Evolutionary conservation across 2,113 vertebrate species (phyloP).

Genomic region (Fregata magnificens): DNA sequence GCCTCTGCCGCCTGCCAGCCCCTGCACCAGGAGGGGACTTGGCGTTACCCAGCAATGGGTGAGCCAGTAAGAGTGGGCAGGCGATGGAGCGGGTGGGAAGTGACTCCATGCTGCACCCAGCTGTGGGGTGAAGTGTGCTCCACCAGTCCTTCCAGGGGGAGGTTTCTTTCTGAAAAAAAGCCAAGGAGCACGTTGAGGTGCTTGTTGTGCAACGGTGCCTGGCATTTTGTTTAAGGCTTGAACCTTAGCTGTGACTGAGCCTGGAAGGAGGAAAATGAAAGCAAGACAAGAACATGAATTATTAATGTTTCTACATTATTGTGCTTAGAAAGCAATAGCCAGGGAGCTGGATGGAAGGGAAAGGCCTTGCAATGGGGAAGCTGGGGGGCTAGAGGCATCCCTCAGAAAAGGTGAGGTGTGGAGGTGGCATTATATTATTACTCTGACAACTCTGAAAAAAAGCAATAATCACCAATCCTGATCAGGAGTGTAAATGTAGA

Average conservation of each 20-base stretch:
- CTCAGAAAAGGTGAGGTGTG: not conserved
- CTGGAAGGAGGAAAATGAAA: constrained; percentile 30
- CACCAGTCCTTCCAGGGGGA: accelerated
- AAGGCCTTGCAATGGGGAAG: not conserved
- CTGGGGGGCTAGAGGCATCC: not conserved
- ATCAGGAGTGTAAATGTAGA: not conserved
- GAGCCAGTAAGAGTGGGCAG: not conserved
- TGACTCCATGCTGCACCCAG: accelerated
- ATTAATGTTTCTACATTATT: constrained; percentile 33
- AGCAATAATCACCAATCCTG: not conserved
- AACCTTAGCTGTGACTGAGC: not conserved
- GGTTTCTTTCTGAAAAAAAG: not conserved
- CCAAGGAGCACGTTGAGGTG: not conserved
- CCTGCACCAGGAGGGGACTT: not conserved
- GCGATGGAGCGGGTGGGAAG: not conserved
- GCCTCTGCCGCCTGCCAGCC: not conserved
- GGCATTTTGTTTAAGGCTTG: not conserved
- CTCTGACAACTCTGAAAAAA: not conserved
- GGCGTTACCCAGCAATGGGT: accelerated
- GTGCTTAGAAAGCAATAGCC: not conserved
- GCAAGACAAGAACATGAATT: constrained; percentile 12
- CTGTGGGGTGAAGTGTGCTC: not conserved
- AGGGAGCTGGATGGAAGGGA: not conserved
- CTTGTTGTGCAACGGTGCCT: not conserved
- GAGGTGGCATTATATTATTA: not conserved